These are phyloP conservation scores for Enteromius thamalakanensis DNA, from an alignment of 2,797 vertebrate species.

Conservation along the genomic window DNA sequence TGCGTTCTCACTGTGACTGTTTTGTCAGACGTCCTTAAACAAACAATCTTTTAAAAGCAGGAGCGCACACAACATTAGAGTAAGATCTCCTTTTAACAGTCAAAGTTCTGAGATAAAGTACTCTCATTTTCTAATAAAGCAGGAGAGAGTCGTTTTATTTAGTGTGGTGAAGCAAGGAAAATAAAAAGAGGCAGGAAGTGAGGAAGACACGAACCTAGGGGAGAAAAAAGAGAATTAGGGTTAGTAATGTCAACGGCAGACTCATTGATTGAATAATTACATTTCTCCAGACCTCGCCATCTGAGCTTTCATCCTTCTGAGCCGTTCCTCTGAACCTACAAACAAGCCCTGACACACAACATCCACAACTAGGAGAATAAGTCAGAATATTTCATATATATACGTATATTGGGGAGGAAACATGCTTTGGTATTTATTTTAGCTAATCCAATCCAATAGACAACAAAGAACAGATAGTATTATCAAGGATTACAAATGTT, in stretches of 20 bases:
- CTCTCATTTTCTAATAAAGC: neutral
- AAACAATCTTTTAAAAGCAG: neutral
- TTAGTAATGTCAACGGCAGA: constrained; percentile 64
- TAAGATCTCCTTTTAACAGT: neutral
- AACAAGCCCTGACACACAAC: constrained; percentile 51
- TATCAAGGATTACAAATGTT: neutral
- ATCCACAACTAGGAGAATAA: neutral
- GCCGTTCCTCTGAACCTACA: constrained; percentile 59
- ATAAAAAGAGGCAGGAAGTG: neutral
- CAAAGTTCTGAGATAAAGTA: neutral
- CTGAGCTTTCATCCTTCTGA: constrained; percentile 69
- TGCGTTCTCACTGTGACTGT: neutral
- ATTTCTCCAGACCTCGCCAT: constrained; percentile 67
- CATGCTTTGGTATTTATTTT: neutral
- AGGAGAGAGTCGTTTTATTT: neutral
- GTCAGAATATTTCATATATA: neutral
- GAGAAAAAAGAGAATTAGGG: constrained; percentile 50
- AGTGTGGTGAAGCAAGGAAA: neutral
- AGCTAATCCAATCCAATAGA: neutral
- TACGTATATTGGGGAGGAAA: neutral
- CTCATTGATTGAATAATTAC: constrained; percentile 77
- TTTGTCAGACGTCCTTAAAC: neutral
- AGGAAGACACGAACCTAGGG: constrained; percentile 6
- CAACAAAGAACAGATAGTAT: neutral
- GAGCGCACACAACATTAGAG: neutral